Evolutionary conservation across 2,888 invertebrate genomes (phyloP), one percentile per base, ranked within the genome.

Genomic region (Agrochola lychnidis): DNA sequence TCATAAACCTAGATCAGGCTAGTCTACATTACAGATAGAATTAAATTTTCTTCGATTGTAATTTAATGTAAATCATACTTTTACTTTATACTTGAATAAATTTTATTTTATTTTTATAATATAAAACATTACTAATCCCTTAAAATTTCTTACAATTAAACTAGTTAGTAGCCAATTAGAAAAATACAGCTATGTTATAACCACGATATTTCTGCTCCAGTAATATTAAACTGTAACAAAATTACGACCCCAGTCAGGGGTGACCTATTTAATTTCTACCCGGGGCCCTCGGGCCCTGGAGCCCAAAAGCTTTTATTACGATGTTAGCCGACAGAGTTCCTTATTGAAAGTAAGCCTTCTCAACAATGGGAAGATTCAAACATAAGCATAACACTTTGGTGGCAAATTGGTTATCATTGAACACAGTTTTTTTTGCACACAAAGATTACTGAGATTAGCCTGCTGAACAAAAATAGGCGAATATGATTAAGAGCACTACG

Each of bases 191-290:
- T 22, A 4, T 30, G 1, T 59, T 81, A 57, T 36, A 68, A 76
- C 25, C 30, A 57, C 42, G 16, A 76, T 68, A 56, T 56, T 76
- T 48, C 56, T 66, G 30, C 83, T 66, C 25, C 16, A 56, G 19
- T 70, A 78, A 66, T 78, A 78, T 62, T 30, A 83, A 80, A 22
- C 78, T 48, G 36, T 61, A 48, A 51, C 56, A 77, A 69, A 78
- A 78, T 80, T 66, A 80, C 78, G 56, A 48, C 45, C 83, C 19
- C 59, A 19, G 22, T 48, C 56, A 25, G 59, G 5, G 53, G 14
- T 83, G 81, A 83, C 81, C 81, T 83, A 81, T 64, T 83, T 81
- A 83, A 81, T 69, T 80, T 42, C 12, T 61, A 36, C 64, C 69
- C 36, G n/a, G 51, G 79, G 59, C 64, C 48, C 57, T 25, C 22